phyloP scores from a whole-genome alignment of 1,140 invertebrate species.

The Drosophila auraria region DNA sequence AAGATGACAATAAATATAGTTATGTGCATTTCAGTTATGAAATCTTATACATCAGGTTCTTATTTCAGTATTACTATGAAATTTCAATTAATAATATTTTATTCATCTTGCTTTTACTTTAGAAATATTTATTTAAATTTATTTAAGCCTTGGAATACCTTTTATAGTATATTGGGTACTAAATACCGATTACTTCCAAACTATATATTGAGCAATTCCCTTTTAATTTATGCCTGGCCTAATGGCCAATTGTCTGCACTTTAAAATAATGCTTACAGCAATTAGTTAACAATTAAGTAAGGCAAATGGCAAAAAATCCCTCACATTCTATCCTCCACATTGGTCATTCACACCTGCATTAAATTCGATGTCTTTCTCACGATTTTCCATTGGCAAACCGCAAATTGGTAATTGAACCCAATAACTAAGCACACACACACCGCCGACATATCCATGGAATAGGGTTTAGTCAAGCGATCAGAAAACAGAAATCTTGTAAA shows the following conservation, averaged over 20 bases:
- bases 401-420: conserved; percentile 66
- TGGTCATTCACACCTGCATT: conserved; percentile 66
- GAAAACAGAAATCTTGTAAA: conserved; percentile 75
- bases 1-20: neutral
- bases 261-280: conserved; percentile 12
- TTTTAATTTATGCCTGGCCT: conserved; percentile 4
- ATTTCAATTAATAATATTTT: neutral
- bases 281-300: conserved; percentile 42
- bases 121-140: neutral
- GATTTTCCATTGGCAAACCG: conserved; percentile 55
- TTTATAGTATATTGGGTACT: neutral
- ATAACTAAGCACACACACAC: conserved; percentile 5
- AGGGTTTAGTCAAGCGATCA: conserved; percentile 72
- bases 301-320: conserved; percentile 32
- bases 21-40: too few relatives aligned
- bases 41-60: too few relatives aligned
- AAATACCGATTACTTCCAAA: neutral
- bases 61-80: too few relatives aligned
- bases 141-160: neutral
- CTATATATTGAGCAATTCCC: conserved; percentile 13
- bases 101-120: neutral
- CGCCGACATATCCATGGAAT: conserved; percentile 25
- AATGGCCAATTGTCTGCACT: conserved; percentile 20
- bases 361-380: conserved; percentile 56
- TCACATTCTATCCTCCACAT: conserved; percentile 65